Evolutionary conservation across 2,888 invertebrate genomes (phyloP), one percentile per base, ranked within the genome.

Genomic region (Calameuta idolon): DNA sequence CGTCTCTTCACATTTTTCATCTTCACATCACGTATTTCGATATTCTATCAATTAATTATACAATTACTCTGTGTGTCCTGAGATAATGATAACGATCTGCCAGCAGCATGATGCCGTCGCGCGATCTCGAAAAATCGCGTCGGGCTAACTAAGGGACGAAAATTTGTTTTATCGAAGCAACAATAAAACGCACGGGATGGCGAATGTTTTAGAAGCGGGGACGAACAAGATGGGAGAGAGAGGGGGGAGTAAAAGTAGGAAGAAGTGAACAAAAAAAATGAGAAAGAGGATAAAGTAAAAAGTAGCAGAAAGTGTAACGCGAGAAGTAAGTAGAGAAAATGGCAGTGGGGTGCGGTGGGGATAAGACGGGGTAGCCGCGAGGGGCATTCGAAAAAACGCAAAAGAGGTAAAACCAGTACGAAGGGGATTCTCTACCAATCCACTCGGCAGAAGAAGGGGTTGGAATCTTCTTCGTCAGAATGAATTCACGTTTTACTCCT

Each of bases 61-160:
- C 31, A 23, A 33, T 71, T 71, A 31, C 31, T 71, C 33, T 71
- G 71, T 71, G 71, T 71, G 71, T 71, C 31, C 71, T 33, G 33
- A 71, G 15, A 71, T 15, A 11, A 33, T 5, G 12, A 34, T 71
- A 71, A 55, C 68, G 23, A 77, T 77, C 74, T 33, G 30, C 77
- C 33, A 40, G 55, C 77, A 77, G 77, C 74, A 69, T 74, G 74
- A 77, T 34, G 77, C 23, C 15, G 12, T 40, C 55, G 55, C 23
- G 55, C 55, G 23, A 55, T 40, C 5, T 40, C 23, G 15, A 40
- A 15, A 40, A 40, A 15, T 23, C 55, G 23, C 9, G 9, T 55
- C 1, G 55, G 55, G 9, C 5, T 23, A 55, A 55, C 1, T 23
- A 55, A 55, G 55, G 55, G 23, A 55, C 9, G 5, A 31, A 1